Evolutionary conservation across 64 coral and sea anemone genomes (phyloP).

Genomic region (Montipora efflorescens): DNA sequence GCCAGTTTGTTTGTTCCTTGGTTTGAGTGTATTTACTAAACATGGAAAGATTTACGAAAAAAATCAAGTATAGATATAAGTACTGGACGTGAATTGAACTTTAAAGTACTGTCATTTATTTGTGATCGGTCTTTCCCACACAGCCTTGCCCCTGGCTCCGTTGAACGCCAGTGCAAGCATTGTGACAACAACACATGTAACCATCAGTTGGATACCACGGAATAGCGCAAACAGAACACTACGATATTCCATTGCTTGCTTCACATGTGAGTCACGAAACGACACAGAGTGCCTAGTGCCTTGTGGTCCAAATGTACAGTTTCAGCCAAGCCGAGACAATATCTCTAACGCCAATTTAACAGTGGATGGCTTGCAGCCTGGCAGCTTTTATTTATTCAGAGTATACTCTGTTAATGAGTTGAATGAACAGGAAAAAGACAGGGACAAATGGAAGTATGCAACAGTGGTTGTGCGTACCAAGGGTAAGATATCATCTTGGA

Average conservation of each 20-base stretch:
- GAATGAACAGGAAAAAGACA: neutral
- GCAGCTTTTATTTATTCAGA: constrained; percentile 9
- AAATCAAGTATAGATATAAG: too few species aligned
- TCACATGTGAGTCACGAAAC: neutral
- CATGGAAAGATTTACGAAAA: too few species aligned
- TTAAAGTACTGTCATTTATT: too few species aligned
- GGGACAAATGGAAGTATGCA: constrained; percentile 32
- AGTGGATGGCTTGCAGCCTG: constrained; percentile 7
- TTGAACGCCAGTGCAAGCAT: too few species aligned
- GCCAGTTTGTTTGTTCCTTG: too few species aligned
- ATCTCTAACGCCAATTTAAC: neutral
- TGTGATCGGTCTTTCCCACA: too few species aligned
- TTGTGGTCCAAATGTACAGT: neutral
- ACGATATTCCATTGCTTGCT: constrained; percentile 49
- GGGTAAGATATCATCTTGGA: neutral
- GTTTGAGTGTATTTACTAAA: too few species aligned
- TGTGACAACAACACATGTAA: too few species aligned
- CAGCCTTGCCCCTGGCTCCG: too few species aligned
- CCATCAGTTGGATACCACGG: neutral
- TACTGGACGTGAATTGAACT: too few species aligned
- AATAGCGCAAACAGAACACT: neutral
- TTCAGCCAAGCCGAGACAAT: constrained; percentile 17
- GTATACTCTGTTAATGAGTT: constrained; percentile 29
- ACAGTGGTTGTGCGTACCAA: constrained; percentile 13
- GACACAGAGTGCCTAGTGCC: constrained; percentile 10